Conservation (phyloP, 2,888 invertebrate species). For the Ophion obscuratus region DNA sequence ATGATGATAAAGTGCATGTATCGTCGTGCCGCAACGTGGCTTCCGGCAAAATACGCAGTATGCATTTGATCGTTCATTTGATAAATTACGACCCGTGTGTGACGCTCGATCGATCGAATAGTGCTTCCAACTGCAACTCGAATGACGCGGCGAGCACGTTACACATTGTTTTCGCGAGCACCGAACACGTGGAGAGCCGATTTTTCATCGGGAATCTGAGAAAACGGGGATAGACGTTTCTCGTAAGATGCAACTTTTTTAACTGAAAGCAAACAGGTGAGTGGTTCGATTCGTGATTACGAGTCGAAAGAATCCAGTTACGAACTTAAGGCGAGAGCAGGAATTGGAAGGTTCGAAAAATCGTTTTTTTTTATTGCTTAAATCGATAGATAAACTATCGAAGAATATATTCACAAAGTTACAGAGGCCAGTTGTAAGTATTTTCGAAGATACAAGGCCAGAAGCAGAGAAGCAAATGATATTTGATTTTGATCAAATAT, state of each 20-base stretch:
- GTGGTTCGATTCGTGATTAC: background rate
- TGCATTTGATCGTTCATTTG: constrained; percentile 42
- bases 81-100: constrained; percentile 44
- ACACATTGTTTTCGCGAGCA: constrained; percentile 48
- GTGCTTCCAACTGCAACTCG: constrained; percentile 41
- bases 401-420: no score
- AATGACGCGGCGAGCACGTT: constrained; percentile 39
- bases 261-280: constrained; percentile 62
- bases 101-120: constrained; percentile 62
- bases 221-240: constrained; percentile 28
- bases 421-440: no score
- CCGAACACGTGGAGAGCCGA: constrained; percentile 51
- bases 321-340: no score
- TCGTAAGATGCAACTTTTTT: constrained; percentile 49
- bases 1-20: constrained; percentile 26
- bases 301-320: background rate
- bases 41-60: constrained; percentile 13
- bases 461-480: no score
- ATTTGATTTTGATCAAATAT: no score
- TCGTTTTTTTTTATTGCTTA: no score
- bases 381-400: no score
- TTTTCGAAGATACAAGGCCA: no score
- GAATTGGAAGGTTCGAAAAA: no score
- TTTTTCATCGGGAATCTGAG: background rate
- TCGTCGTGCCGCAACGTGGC: constrained; percentile 12